phyloP scores from a whole-genome alignment of 2,113 vertebrate genomes.

The Dipodomys spectabilis region DNA sequence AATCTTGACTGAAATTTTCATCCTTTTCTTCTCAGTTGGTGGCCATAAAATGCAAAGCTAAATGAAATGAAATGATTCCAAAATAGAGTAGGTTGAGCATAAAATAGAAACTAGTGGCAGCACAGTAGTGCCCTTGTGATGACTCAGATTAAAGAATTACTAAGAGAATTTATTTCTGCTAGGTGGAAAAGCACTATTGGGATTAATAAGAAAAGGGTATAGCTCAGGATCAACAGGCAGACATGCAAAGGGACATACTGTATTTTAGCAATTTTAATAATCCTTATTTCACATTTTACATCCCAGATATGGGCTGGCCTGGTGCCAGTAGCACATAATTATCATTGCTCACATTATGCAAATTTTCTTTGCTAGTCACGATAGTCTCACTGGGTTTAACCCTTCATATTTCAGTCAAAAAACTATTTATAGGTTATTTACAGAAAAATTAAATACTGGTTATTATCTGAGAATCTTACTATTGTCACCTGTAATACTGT shows the following conservation, averaged over 20 bases:
- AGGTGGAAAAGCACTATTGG: not conserved
- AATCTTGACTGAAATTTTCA: not conserved
- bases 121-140: not conserved
- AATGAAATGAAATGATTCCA: not conserved
- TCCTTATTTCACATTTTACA: not conserved
- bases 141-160: not conserved
- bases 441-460: conserved; percentile 11
- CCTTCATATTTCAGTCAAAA: not conserved
- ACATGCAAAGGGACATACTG: not conserved
- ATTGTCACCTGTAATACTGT: not conserved
- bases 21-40: conserved; percentile 41
- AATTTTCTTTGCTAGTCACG: not conserved
- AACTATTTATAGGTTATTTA: not conserved
- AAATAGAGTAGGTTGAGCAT: not conserved
- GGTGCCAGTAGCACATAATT: not conserved
- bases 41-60: not conserved
- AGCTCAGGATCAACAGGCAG: not conserved
- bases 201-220: not conserved
- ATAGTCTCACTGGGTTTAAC: not conserved
- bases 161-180: not conserved
- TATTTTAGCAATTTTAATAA: not conserved
- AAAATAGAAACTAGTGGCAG: not conserved
- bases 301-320: not conserved
- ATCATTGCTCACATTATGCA: not conserved
- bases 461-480: conserved; percentile 10